Base-by-base conservation (phyloP, 1,140 invertebrate genomes). In the Orussus abietinus region DNA sequence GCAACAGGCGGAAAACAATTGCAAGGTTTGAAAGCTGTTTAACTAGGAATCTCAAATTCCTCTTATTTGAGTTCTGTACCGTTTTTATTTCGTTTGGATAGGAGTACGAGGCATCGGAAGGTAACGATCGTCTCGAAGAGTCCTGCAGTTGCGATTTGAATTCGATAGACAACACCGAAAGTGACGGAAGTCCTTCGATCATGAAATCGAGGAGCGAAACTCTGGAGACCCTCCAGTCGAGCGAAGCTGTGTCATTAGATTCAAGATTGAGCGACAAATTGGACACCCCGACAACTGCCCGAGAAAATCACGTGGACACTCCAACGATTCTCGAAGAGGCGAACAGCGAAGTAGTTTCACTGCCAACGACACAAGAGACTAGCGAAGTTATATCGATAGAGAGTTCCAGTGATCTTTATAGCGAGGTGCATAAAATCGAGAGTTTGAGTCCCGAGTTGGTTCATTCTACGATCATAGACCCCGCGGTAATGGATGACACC, bases 61-160 rank as follows among this genome's bases (percentile, higher is more conserved):
- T 30, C 30, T 42, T 42, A 35, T 17, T 11, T 18, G 5, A 9
- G 2, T 14, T 7, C 28, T 26, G 0, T 17, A 30, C 31, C 10
- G 13, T 40, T 40, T 19, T 10, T 31, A 17, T 36, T 19, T 9
- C 11, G 9, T 15, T 12, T n/a, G 18, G 45, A 4, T 15, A 72
- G 69, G 67, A 70, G 35, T 67, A 66, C 13, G 67, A 72, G n/a
- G 49, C 53, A 12, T 37, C 59, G 9, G 71, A 74, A 33, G 56
- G 51, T 11, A 69, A 62, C 20, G 68, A 74, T 22, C 50, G 69
- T 39, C 15, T 67, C 2, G 64, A 72, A 41, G 62, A 69, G 46
- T 69, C 76, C 2, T 78, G 78, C 56, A 77, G 77, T 39, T 78
- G 80, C 56, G 75, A 80, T 42, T 59, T 78, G 5, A 78, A 76